Evolutionary conservation across 2,113 vertebrate species (phyloP).

Genomic region (Brachirus orientalis): DNA sequence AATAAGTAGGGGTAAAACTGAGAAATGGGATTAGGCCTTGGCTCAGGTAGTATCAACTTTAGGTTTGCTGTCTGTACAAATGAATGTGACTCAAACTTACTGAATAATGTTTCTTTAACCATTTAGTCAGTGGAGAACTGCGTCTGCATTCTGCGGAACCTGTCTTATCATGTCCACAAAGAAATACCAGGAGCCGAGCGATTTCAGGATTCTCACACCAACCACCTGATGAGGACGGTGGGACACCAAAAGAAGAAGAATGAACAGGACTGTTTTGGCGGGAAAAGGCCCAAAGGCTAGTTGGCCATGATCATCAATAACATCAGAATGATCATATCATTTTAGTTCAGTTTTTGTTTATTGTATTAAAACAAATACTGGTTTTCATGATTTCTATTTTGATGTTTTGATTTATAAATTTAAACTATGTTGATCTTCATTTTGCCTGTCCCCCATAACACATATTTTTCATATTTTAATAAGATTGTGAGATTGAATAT

Average conservation of each 20-base stretch:
- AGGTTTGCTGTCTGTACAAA: no score
- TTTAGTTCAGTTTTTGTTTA: background rate
- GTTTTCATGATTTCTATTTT: no score
- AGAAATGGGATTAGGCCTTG: no score
- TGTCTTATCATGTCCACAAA: slow-evolving; percentile 97
- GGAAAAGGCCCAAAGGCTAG: slow-evolving; percentile 93
- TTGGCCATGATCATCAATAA: background rate
- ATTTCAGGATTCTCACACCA: slow-evolving; percentile 85
- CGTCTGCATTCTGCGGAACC: slow-evolving; percentile 96
- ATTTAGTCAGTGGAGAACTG: slow-evolving; percentile 96
- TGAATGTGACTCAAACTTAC: no score
- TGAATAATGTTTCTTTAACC: slow-evolving; percentile 9
- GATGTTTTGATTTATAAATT: no score
- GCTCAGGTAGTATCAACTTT: no score
- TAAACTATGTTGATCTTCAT: no score
- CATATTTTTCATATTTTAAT: no score
- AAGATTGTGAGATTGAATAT: no score
- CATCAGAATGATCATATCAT: background rate
- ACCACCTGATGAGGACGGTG: slow-evolving; percentile 75
- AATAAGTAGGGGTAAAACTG: no score
- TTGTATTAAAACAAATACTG: no score
- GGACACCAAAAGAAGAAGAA: slow-evolving; percentile 90
- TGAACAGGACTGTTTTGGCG: slow-evolving; percentile 90
- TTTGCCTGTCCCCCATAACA: background rate
- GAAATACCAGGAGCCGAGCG: slow-evolving; percentile 93